phyloP scores from a whole-genome alignment of 92 coral and sea anemone genomes.

The Epizoanthus rinbou region DNA sequence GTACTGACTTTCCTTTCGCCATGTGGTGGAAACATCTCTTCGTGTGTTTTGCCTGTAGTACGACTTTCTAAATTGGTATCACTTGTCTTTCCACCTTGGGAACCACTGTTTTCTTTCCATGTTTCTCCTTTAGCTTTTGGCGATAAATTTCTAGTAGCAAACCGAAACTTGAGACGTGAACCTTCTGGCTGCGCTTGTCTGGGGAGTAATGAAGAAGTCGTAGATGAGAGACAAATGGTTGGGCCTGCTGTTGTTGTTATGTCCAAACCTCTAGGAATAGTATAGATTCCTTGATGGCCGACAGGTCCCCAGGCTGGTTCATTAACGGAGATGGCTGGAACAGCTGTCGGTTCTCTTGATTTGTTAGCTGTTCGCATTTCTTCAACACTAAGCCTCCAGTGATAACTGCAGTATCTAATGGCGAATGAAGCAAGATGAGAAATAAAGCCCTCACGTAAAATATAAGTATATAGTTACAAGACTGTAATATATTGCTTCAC shows the following conservation, averaged over 20 bases:
- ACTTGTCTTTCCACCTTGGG: not conserved
- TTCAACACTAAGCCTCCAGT: slow-evolving; percentile 10
- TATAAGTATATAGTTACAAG: too few species aligned
- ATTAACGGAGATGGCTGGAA: not conserved
- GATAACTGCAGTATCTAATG: slow-evolving; percentile 19
- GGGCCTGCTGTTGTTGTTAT: not conserved
- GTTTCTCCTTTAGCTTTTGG: not conserved
- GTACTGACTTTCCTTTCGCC: not conserved
- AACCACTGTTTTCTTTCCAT: not conserved
- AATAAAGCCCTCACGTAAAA: not conserved
- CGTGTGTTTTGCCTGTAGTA: not conserved
- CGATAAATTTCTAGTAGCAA: slow-evolving; percentile 19
- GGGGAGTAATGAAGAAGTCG: not conserved
- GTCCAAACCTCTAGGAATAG: not conserved
- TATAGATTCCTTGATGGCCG: not conserved
- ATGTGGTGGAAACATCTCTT: not conserved
- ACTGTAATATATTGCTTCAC: too few species aligned
- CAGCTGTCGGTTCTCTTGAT: not conserved
- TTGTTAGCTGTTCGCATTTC: not conserved
- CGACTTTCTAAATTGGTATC: not conserved
- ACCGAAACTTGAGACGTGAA: slow-evolving; percentile 16
- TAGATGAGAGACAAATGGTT: slow-evolving; percentile 7
- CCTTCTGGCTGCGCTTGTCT: not conserved
- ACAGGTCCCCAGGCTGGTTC: not conserved
- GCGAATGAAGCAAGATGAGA: not conserved